Conservation (phyloP, 2,888 invertebrate genomes). For the Andrena dorsata region DNA sequence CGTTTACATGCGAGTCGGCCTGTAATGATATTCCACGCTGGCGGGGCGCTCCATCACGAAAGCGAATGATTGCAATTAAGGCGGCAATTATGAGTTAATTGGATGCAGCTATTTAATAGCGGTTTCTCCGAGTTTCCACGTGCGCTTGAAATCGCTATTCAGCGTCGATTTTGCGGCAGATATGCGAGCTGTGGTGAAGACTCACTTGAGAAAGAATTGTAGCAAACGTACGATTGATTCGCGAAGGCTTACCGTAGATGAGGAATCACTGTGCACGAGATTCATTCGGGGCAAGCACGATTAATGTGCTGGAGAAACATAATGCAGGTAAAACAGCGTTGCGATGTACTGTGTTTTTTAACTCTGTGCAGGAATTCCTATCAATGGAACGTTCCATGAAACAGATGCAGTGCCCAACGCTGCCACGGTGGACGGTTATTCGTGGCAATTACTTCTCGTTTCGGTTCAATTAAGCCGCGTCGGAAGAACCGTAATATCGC, state of each 20-base stretch:
- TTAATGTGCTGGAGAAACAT: no score
- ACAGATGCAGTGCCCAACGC: conserved; percentile 5
- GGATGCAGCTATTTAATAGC: conserved; percentile 3
- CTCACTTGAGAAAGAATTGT: not conserved
- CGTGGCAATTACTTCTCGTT: conserved; percentile 76
- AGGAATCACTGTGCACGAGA: not conserved
- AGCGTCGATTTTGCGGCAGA: not conserved
- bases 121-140: not conserved
- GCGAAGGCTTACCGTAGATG: not conserved
- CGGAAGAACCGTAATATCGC: conserved; percentile 75
- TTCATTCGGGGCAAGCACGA: not conserved
- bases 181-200: not conserved
- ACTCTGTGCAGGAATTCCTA: not conserved
- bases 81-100: conserved; percentile 45
- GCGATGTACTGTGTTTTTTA: not conserved
- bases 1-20: conserved; percentile 37
- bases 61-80: conserved; percentile 41
- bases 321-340: not conserved
- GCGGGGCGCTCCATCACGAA: not conserved
- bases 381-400: not conserved
- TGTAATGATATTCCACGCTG: conserved; percentile 17
- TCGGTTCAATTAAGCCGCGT: conserved; percentile 80
- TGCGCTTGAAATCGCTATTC: not conserved
- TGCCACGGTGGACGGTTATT: conserved; percentile 13
- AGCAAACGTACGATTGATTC: not conserved